Evolutionary conservation across 2,797 vertebrate species (phyloP).

Genomic region (Hippocampus kuda): DNA sequence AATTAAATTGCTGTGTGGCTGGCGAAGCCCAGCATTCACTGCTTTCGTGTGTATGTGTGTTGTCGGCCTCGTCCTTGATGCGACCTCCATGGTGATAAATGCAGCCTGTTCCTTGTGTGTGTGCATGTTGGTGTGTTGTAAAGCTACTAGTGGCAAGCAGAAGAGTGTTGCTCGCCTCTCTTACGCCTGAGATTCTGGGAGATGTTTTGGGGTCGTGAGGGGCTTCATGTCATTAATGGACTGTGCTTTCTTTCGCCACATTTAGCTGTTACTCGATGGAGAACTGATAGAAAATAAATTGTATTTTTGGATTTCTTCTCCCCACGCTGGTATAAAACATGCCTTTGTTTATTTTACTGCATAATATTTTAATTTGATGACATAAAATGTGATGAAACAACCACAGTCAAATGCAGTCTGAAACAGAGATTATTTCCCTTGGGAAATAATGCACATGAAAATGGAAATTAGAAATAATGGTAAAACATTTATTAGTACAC

Average conservation of each 20-base stretch:
- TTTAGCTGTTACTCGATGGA: neutral
- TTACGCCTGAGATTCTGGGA: constrained; percentile 29
- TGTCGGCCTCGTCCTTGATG: constrained; percentile 15
- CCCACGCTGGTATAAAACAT: neutral
- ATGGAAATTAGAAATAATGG: neutral
- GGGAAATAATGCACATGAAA: neutral
- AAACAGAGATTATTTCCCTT: neutral
- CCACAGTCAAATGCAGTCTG: neutral
- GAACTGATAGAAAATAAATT: neutral
- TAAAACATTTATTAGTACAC: neutral
- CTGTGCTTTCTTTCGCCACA: constrained; percentile 4
- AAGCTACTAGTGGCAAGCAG: constrained; percentile 39
- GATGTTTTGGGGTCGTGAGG: neutral
- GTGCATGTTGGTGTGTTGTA: constrained; percentile 30
- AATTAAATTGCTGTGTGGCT: neutral
- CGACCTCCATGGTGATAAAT: constrained; percentile 48
- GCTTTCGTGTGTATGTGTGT: constrained; percentile 2
- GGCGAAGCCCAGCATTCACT: neutral
- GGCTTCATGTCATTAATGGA: neutral
- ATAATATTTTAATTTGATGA: neutral
- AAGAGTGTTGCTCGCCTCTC: constrained; percentile 30
- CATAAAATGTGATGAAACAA: no score
- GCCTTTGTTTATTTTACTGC: neutral
- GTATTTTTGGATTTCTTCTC: neutral
- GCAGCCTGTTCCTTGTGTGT: constrained; percentile 24